phyloP scores from a whole-genome alignment of 2,797 vertebrate species.

The Calcarius lapponicus region DNA sequence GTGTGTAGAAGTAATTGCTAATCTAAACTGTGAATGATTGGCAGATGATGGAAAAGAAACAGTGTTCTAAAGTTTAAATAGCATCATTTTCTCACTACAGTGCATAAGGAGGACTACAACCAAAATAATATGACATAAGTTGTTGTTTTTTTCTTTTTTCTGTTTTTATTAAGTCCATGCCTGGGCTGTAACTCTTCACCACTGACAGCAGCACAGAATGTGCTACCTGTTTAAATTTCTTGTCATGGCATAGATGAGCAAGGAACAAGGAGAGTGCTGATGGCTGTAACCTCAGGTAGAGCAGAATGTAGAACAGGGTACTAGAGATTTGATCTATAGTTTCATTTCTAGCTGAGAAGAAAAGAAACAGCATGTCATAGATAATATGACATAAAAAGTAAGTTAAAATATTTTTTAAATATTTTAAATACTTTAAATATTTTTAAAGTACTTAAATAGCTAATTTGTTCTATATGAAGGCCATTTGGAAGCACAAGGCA shows the following conservation, averaged over 20 bases:
- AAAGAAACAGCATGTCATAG: background rate
- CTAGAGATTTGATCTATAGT: background rate
- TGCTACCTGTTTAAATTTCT: background rate
- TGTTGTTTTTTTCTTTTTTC: fast-evolving
- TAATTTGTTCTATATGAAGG: background rate
- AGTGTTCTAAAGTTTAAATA: background rate
- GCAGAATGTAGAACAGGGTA: background rate
- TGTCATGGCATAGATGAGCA: background rate
- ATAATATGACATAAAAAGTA: background rate
- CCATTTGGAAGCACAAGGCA: background rate
- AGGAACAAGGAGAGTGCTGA: background rate
- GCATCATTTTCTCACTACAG: background rate
- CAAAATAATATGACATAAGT: background rate
- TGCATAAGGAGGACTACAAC: background rate
- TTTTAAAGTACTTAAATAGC: background rate
- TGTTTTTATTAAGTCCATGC: background rate
- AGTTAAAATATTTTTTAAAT: background rate
- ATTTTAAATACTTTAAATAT: too few species aligned
- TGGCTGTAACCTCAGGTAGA: background rate
- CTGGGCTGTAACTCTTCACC: background rate
- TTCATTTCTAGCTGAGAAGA: background rate
- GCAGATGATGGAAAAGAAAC: background rate
- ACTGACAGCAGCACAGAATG: background rate
- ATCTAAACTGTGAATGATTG: background rate
- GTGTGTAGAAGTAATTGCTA: background rate